Percentiles rank a stretch among this genome's conserved stretches.
These are phyloP conservation scores for Corythaeola cristata DNA, from an alignment of 2,113 vertebrate species.

Conservation along the genomic window DNA sequence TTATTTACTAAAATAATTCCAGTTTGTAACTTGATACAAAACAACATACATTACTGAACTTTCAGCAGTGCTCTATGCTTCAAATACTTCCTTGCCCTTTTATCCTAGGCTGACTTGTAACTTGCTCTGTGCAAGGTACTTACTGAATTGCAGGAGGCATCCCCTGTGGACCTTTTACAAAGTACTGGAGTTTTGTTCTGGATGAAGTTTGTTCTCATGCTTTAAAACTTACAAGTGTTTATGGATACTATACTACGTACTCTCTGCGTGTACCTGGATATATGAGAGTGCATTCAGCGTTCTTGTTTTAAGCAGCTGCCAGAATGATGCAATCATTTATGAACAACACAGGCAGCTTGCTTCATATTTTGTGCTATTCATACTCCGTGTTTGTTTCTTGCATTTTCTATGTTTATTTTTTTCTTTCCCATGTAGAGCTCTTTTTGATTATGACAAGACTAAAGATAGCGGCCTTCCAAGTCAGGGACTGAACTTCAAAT, in stretches of 20 bases:
- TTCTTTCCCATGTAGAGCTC: constrained; percentile 72
- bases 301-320: background rate
- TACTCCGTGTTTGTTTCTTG: background rate
- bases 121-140: background rate
- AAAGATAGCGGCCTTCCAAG: constrained; percentile 86
- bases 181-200: background rate
- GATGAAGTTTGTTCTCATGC: background rate
- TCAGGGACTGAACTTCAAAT: constrained; percentile 84
- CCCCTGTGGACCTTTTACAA: background rate
- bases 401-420: background rate
- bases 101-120: background rate
- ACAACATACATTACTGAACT: background rate
- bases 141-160: background rate
- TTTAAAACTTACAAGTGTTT: background rate
- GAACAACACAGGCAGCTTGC: background rate
- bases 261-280: background rate
- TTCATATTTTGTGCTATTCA: background rate
- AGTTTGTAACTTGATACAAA: background rate
- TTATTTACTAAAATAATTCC: background rate
- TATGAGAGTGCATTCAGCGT: background rate
- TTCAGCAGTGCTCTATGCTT: background rate
- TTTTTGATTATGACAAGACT: constrained; percentile 86
- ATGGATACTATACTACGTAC: background rate
- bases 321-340: background rate
- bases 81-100: background rate